Evolutionary conservation across 2,888 invertebrate species (phyloP).

Genomic region (Rhagonycha lutea): DNA sequence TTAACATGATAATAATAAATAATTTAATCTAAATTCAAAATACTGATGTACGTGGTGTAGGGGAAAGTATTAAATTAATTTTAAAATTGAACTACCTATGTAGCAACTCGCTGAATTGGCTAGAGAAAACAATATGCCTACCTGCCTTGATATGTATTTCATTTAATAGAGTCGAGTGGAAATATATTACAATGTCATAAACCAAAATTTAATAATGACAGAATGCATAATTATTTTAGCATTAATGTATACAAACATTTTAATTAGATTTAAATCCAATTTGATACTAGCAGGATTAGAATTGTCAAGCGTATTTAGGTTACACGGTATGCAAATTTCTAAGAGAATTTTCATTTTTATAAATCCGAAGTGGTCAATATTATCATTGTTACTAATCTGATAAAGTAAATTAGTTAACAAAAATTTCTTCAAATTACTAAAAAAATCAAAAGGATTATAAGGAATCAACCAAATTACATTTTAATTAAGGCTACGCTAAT

Average conservation of each 20-base stretch:
- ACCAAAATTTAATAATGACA: background rate
- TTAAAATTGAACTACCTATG: background rate
- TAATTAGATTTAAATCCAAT: background rate
- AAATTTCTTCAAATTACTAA: background rate
- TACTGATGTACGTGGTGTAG: background rate
- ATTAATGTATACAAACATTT: background rate
- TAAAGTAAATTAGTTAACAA: too few relatives aligned
- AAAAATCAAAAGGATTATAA: background rate
- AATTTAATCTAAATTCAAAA: too few relatives aligned
- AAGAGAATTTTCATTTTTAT: background rate
- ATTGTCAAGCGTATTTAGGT: background rate
- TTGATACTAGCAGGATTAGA: background rate
- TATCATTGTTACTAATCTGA: background rate
- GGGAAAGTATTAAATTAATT: background rate
- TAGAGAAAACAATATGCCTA: background rate
- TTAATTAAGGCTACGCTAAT: background rate
- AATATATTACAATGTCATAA: background rate
- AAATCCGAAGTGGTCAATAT: background rate
- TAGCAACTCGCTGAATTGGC: background rate
- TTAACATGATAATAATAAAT: too few relatives aligned
- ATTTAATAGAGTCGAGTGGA: background rate
- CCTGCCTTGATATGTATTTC: background rate
- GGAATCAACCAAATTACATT: background rate
- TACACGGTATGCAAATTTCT: background rate
- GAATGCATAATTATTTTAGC: background rate